Conservation (phyloP, 1,140 invertebrate genomes). For the Apis cerana region DNA sequence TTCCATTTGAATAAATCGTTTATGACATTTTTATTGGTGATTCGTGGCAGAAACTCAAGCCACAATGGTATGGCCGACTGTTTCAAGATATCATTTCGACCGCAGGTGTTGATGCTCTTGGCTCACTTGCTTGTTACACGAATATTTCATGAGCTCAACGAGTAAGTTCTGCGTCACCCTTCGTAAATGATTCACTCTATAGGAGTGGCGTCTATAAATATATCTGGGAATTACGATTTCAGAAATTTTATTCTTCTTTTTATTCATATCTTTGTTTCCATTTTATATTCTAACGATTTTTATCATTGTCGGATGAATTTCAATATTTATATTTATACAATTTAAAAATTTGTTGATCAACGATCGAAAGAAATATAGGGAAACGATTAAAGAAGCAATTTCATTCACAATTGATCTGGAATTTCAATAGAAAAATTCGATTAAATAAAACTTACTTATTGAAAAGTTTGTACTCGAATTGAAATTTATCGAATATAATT, state of each 20-base stretch:
- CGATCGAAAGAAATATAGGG: too few species aligned
- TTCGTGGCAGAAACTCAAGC: slow-evolving; percentile 17
- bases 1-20: neutral
- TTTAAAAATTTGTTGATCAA: too few species aligned
- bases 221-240: slow-evolving; percentile 38
- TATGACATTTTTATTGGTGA: neutral
- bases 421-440: too few species aligned
- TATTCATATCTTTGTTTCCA: neutral
- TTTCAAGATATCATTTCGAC: slow-evolving; percentile 46
- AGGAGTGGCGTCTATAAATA: slow-evolving; percentile 46
- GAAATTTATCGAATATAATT: too few species aligned
- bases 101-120: slow-evolving; percentile 68
- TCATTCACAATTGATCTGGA: too few species aligned
- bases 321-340: too few species aligned
- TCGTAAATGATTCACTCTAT: slow-evolving; percentile 57
- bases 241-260: neutral
- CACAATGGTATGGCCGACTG: slow-evolving; percentile 5
- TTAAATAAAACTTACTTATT: too few species aligned
- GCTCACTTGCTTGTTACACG: slow-evolving; percentile 56
- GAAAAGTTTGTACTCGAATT: too few species aligned
- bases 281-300: too few species aligned
- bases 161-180: slow-evolving; percentile 50
- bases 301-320: too few species aligned
- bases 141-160: slow-evolving; percentile 70
- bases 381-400: too few species aligned